These are phyloP conservation scores for Gephyroberyx darwinii DNA, from an alignment of 2,797 vertebrate species.

Conservation along the genomic window DNA sequence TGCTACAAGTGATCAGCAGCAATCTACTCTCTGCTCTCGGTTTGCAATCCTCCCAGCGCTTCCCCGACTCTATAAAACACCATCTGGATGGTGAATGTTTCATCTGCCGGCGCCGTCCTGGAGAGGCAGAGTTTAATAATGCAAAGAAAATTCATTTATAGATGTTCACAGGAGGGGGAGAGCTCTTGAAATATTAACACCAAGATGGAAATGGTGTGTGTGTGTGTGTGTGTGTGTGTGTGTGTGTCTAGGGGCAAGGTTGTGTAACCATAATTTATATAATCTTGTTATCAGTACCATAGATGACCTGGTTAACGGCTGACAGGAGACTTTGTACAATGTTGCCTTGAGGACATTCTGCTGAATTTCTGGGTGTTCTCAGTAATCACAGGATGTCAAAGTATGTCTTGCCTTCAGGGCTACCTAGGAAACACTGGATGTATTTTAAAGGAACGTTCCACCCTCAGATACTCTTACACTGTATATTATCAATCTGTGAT, in stretches of 20 bases:
- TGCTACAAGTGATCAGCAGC: neutral
- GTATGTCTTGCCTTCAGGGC: neutral
- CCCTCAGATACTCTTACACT: neutral
- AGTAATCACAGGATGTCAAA: slow-evolving; percentile 1
- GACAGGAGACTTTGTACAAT: neutral
- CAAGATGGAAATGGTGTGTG: slow-evolving; percentile 14
- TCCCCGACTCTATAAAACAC: neutral
- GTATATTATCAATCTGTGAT: too few relatives aligned
- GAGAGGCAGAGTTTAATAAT: slow-evolving; percentile 46
- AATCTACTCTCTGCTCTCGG: neutral
- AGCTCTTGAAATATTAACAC: slow-evolving; percentile 47
- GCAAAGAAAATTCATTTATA: slow-evolving; percentile 58
- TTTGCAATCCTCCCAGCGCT: neutral
- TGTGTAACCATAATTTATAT: slow-evolving; percentile 2
- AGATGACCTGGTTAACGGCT: neutral
- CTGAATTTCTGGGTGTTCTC: neutral
- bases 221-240: slow-evolving; percentile 1
- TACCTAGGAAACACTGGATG: neutral
- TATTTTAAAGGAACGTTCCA: neutral
- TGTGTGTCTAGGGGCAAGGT: neutral
- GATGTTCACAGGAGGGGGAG: slow-evolving; percentile 15
- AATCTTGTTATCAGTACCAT: neutral
- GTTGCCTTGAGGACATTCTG: slow-evolving; percentile 10
- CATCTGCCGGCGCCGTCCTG: slow-evolving; percentile 20
- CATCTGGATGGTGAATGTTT: neutral